A percentile compares a stretch with the other conserved stretches of the same genome.
Evolutionary conservation across 2,888 invertebrate species (phyloP).

Genomic region (Girardia tigrina): DNA sequence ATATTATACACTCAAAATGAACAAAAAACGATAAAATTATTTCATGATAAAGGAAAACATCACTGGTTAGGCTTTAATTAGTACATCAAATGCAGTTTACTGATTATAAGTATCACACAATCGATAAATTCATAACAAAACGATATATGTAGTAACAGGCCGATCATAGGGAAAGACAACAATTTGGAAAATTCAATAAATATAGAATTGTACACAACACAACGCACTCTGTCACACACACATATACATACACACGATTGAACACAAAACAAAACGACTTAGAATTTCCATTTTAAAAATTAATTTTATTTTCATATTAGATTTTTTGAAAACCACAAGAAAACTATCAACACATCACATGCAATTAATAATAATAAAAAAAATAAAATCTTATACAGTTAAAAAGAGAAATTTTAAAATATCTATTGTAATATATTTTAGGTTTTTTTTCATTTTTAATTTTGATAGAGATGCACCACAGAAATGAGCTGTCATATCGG

Average conservation of each 20-base stretch:
- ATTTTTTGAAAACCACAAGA: too few relatives aligned
- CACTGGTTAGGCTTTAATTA: constrained; percentile 21
- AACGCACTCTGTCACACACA: too few relatives aligned
- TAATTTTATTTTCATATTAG: not conserved
- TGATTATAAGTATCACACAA: constrained; percentile 5
- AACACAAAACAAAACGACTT: too few relatives aligned
- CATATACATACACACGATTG: too few relatives aligned
- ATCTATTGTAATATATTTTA: too few relatives aligned
- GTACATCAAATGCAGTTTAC: constrained; percentile 23
- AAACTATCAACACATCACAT: not conserved
- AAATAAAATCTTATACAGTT: constrained; percentile 14
- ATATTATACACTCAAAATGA: constrained; percentile 17
- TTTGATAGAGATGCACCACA: not conserved
- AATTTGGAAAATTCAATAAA: not conserved
- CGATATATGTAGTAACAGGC: too few relatives aligned
- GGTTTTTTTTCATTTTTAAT: too few relatives aligned
- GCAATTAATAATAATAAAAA: constrained; percentile 15
- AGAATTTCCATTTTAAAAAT: not conserved
- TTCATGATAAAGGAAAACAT: constrained; percentile 19
- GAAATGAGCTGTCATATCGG: not conserved
- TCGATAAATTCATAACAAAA: not conserved
- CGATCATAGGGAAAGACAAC: constrained; percentile 12
- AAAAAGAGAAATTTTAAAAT: constrained; percentile 23
- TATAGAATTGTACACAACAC: not conserved
- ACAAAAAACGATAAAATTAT: constrained; percentile 18